Evolutionary conservation across 1,140 invertebrate genomes (phyloP).

Genomic region (Pogonus chalceus): DNA sequence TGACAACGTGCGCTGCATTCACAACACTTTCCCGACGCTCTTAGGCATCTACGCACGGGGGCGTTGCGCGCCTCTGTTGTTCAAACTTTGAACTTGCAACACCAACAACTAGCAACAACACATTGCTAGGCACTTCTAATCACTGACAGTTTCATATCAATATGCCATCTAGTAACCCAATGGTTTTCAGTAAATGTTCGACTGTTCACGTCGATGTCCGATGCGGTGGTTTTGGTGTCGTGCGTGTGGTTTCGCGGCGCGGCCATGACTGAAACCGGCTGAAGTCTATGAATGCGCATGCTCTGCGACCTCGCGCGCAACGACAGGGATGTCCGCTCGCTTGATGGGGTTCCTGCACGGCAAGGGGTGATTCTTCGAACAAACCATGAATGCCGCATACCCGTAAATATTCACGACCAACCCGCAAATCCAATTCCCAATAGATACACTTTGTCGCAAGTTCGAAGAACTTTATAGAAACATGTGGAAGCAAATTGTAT

Average conservation of each 20-base stretch:
- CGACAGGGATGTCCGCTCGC: no score
- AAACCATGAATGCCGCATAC: no score
- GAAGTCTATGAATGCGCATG: neutral
- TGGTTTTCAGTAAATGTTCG: neutral
- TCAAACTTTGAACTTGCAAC: neutral
- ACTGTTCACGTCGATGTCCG: neutral
- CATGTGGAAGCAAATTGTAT: no score
- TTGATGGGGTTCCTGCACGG: no score
- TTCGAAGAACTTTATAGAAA: no score
- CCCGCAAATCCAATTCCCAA: no score
- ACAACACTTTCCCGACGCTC: no score
- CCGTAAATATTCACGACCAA: no score
- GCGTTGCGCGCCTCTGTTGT: slow-evolving; percentile 1
- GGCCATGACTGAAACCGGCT: slow-evolving; percentile 6
- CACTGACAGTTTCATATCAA: neutral
- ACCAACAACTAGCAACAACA: neutral
- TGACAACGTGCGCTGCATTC: no score
- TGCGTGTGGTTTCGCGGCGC: neutral
- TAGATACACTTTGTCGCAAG: no score
- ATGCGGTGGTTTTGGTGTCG: neutral
- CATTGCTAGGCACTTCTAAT: neutral
- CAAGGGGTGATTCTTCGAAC: no score
- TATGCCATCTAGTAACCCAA: neutral
- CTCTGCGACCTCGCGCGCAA: neutral
- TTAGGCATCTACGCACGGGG: no score